Percentiles rank a stretch among this genome's conserved stretches.
Evolutionary conservation across 2,113 vertebrate species (phyloP).

Genomic region (Centropus unirufus): DNA sequence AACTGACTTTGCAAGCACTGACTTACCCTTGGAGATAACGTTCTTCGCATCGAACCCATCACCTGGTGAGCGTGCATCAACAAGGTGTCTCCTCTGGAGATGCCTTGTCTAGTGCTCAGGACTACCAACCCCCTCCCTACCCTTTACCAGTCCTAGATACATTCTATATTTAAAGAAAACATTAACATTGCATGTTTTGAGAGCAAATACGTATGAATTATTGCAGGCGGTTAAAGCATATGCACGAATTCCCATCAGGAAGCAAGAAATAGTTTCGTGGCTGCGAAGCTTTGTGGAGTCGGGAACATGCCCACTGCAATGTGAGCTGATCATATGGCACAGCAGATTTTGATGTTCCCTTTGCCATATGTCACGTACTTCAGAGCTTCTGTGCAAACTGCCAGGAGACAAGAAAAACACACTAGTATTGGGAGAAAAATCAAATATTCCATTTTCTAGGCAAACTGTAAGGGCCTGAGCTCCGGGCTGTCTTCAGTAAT

Average conservation of each 20-base stretch:
- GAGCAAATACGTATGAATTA: background rate
- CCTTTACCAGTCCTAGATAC: background rate
- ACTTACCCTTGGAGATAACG: fast-evolving
- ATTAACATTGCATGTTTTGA: background rate
- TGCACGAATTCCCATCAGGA: background rate
- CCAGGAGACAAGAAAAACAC: conserved; percentile 27
- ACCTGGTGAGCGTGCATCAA: fast-evolving
- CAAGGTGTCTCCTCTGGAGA: background rate
- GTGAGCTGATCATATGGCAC: conserved; percentile 21
- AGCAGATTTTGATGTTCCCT: conserved; percentile 43
- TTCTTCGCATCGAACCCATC: background rate
- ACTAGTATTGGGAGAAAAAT: background rate
- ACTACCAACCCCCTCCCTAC: background rate
- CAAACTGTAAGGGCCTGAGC: background rate
- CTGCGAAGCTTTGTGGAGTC: background rate
- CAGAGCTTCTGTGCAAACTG: background rate
- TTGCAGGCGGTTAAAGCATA: background rate
- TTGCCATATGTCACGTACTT: background rate
- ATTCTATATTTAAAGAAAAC: background rate
- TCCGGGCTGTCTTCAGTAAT: conserved; percentile 5
- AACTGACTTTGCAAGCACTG: background rate
- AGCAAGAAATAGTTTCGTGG: background rate
- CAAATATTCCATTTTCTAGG: conserved; percentile 34
- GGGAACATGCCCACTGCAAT: background rate
- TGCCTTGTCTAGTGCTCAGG: background rate